Base-by-base conservation (phyloP, 2,113 vertebrate species). In the Trichechus manatus region DNA sequence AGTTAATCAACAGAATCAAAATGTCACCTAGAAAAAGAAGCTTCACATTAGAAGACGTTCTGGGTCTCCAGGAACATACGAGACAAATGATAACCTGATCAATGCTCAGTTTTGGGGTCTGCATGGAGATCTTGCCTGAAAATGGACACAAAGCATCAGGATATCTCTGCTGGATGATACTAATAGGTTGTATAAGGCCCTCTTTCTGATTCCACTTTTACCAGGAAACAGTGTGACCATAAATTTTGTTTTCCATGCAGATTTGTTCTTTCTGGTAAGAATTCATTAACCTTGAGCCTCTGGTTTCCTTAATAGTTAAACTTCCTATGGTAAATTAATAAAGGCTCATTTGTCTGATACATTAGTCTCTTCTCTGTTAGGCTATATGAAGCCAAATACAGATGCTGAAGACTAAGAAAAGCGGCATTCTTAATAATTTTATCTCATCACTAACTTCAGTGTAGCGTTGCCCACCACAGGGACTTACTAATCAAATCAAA, bases 81-180 rank as follows among this genome's bases (percentile, higher is more conserved):
- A 36, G 63, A 79, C 83, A 91, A 94, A 91, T 33, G 14, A 66
- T 83, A 68, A 4, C 47, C 1, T 87, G 63, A 87, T 87, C 70
- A 75, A 95, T 27, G 88, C n/a, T 72, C 80, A 83, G 59, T 79
- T 90, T 95, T 93, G 42, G 74, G 36, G 61, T 64, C 44, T 81
- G 63, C n/a, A 83, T 6, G 1, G 39, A 19, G 75, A 42, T 59
- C 33, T 63, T 44, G 56, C 39, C 47, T 70, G 33, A 86, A 23
- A 64, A 68, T 2, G 23, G 63, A 78, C 39, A 72, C 23, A 79
- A 87, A 17, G 33, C 9, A 25, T 47, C 11, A 87, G 17, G 61
- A 39, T 82, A 22, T 63, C 36, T 92, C n/a, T 63, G 22, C n/a
- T 29, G 39, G 68, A 50, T 47, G 66, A 20, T 27, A 68, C 50